These are phyloP conservation scores for Drosophila baimaii DNA, from an alignment of 1,140 invertebrate genomes.

Conservation along the genomic window DNA sequence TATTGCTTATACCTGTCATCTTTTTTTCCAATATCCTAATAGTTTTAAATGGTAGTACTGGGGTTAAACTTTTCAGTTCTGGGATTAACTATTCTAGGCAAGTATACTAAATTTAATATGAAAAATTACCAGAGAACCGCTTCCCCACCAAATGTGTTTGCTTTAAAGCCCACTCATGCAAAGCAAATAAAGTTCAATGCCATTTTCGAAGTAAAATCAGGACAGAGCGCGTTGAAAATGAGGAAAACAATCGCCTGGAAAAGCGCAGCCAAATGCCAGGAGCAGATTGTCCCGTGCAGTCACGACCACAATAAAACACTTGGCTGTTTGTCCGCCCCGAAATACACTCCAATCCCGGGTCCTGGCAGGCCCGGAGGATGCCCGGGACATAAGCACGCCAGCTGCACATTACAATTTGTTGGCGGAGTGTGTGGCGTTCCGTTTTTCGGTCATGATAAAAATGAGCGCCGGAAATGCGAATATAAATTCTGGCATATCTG, in stretches of 20 bases:
- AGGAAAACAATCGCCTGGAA: constrained; percentile 44
- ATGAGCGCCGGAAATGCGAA: constrained; percentile 81
- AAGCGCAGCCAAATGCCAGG: constrained; percentile 57
- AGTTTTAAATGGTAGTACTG: too few relatives aligned
- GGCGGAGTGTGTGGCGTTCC: constrained; percentile 31
- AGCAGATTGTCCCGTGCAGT: constrained; percentile 52
- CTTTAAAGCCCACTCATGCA: constrained; percentile 1
- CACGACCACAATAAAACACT: constrained; percentile 60
- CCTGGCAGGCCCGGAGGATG: constrained; percentile 8
- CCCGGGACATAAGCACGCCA: constrained; percentile 58
- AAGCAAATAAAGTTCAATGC: constrained; percentile 43
- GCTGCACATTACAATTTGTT: constrained; percentile 76
- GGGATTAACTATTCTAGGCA: not conserved
- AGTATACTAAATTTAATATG: not conserved
- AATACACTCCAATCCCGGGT: not conserved
- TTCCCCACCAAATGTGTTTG: not conserved
- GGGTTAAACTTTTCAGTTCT: too few relatives aligned
- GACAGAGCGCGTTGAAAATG: constrained; percentile 45
- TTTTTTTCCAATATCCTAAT: too few relatives aligned
- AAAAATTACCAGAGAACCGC: not conserved
- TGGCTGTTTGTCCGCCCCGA: constrained; percentile 54
- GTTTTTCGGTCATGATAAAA: constrained; percentile 74
- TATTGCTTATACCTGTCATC: too few relatives aligned
- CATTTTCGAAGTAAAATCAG: constrained; percentile 45
- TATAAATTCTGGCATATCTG: constrained; percentile 81